Conservation (phyloP, 2,888 invertebrate species). For the Acronicta alni region DNA sequence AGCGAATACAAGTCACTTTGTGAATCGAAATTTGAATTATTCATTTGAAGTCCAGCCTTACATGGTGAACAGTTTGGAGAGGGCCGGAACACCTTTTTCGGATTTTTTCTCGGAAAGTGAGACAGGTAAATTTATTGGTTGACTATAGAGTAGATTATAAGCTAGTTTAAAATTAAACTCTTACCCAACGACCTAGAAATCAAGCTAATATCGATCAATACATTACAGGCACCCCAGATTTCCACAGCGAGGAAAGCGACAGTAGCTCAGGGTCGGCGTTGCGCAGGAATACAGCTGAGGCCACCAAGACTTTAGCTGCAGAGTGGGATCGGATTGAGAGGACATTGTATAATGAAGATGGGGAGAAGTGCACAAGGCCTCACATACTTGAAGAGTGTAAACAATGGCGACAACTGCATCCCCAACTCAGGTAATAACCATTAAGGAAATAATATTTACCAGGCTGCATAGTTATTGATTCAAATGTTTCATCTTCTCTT, state of each 20-base stretch:
- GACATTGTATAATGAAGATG: constrained; percentile 87
- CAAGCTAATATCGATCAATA: too few relatives aligned
- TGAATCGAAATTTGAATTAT: constrained; percentile 81
- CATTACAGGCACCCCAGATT: constrained; percentile 80
- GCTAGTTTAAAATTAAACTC: too few relatives aligned
- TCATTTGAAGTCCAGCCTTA: constrained; percentile 73
- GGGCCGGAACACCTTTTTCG: constrained; percentile 81
- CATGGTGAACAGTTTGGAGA: constrained; percentile 70
- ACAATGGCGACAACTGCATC: constrained; percentile 89
- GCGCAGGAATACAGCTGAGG: constrained; percentile 85
- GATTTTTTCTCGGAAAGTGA: constrained; percentile 86
- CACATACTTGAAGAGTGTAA: constrained; percentile 89
- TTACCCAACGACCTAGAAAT: too few relatives aligned
- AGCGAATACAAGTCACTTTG: constrained; percentile 71
- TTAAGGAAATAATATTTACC: too few relatives aligned
- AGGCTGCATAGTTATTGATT: too few relatives aligned
- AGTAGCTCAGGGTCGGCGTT: constrained; percentile 87
- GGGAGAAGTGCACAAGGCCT: constrained; percentile 81
- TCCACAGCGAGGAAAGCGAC: constrained; percentile 85
- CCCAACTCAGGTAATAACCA: constrained; percentile 89
- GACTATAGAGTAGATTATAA: neutral
- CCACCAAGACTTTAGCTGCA: constrained; percentile 82
- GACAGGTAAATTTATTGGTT: constrained; percentile 69
- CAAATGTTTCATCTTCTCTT: too few relatives aligned
- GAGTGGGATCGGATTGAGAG: constrained; percentile 90